Base-by-base conservation (phyloP, 2,113 vertebrate species). In the Ursus arctos region DNA sequence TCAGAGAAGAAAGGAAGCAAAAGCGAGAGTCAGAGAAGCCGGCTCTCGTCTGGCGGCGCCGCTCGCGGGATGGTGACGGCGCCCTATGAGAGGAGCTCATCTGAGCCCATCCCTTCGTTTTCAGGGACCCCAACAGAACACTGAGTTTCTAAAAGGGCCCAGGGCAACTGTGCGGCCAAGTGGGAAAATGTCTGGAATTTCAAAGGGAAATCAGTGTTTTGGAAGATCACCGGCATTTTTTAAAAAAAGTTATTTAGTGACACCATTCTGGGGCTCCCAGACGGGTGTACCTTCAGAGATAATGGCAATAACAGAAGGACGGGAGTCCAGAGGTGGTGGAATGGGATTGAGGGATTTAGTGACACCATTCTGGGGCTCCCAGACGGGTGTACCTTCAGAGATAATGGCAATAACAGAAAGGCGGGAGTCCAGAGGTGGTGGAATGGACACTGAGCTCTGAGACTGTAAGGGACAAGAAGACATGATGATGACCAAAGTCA, bases 111-210 rank as follows among this genome's bases (percentile, higher is more conserved):
- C 21, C 0, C 0, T 26, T 11, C 28, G n/a, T 7, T 94, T 47
- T 24, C 12, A 0, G 14, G 90, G 28, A 71, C 40, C 49, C 21
- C 74, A 43, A 16, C 0, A 53, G 51, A 86, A 51, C 0, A 43
- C 1, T 33, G 77, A 57, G 47, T 67, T 67, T 67, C 6, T 43
- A 1, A 28, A 72, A 91, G 82, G 40, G 31, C 47, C 53, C 79
- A 51, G n/a, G 74, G 74, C 69, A 49, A 74, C 24, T 47, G 12
- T 67, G 6, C 49, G 94, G 53, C 10, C 65, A 71, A 88, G 31
- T 14, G 49, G 59, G 77, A 61, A 91, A 51, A 33, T 0, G 69
- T 13, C 92, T 97, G 72, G 72, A 94, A 97, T 97, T 91, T 90
- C 88, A 97, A 97, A 96, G 61, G 91, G n/a, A 47, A 33, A 71